Evolutionary conservation across 53 echinoderm and acorn worm genomes (phyloP).

Genomic region (Stichopus horrens): DNA sequence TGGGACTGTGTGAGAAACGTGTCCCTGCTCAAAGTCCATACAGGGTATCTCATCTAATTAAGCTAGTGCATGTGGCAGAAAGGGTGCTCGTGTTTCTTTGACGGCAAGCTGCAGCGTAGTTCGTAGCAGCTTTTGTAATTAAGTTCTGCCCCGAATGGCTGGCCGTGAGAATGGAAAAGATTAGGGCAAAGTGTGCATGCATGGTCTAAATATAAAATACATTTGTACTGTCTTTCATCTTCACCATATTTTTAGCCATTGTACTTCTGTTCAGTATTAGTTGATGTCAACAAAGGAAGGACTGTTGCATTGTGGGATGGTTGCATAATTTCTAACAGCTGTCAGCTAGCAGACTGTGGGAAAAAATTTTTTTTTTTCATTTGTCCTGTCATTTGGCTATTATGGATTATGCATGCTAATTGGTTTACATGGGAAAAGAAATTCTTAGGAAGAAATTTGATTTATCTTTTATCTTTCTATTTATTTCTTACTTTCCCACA

Average conservation of each 20-base stretch:
- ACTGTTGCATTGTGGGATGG: constrained; percentile 21
- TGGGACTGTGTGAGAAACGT: constrained; percentile 39
- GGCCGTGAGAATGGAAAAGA: constrained; percentile 11
- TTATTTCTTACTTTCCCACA: too few species aligned
- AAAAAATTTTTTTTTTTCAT: not conserved
- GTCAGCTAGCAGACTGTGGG: constrained; percentile 25
- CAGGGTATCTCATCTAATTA: constrained; percentile 44
- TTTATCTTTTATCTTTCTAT: not conserved
- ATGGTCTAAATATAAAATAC: not conserved
- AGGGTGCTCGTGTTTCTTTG: constrained; percentile 26
- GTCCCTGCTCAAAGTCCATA: constrained; percentile 45
- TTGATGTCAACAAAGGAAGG: not conserved
- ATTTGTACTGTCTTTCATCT: not conserved
- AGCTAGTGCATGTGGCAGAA: constrained; percentile 11
- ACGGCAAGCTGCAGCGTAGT: not conserved
- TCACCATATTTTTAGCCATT: not conserved
- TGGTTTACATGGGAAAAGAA: not conserved
- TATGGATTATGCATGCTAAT: constrained; percentile 5
- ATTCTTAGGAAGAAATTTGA: not conserved
- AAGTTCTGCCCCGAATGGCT: constrained; percentile 25
- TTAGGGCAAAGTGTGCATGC: constrained; percentile 32
- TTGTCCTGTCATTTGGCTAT: constrained; percentile 13
- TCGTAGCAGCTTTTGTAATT: constrained; percentile 33
- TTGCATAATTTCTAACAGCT: constrained; percentile 21
- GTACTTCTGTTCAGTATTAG: not conserved